A percentile compares a stretch with the other conserved stretches of the same genome.
Evolutionary conservation across 1,140 invertebrate genomes (phyloP).

Genomic region (Grapholita molesta): DNA sequence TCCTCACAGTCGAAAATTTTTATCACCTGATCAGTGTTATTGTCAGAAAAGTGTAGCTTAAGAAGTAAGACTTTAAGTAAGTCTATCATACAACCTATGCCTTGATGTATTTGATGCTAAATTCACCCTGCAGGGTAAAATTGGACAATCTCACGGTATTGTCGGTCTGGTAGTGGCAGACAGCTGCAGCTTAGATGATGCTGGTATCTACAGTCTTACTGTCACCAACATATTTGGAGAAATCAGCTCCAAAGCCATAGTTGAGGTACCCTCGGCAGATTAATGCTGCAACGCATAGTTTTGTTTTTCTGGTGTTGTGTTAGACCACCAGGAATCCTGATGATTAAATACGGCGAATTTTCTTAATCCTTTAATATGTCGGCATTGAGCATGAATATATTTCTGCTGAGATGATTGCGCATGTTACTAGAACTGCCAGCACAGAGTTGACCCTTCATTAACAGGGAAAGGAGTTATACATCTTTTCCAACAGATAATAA

Average conservation of each 20-base stretch:
- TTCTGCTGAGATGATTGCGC: too few species aligned
- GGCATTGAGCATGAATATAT: neutral
- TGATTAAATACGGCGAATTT: neutral
- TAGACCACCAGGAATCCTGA: neutral
- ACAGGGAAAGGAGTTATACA: too few species aligned
- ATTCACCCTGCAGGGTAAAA: neutral
- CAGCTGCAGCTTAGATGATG: slow-evolving; percentile 82
- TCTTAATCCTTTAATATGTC: neutral
- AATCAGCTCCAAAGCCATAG: slow-evolving; percentile 79
- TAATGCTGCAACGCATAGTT: neutral
- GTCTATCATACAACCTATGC: neutral
- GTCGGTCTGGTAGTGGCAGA: slow-evolving; percentile 86
- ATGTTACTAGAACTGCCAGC: too few species aligned
- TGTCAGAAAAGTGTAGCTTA: too few species aligned
- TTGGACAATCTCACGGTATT: neutral
- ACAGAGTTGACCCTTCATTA: too few species aligned
- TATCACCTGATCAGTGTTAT: too few species aligned
- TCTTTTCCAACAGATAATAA: too few species aligned
- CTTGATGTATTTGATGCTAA: neutral
- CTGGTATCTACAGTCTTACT: slow-evolving; percentile 87
- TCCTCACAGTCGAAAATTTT: neutral
- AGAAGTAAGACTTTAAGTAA: too few species aligned
- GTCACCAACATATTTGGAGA: slow-evolving; percentile 88
- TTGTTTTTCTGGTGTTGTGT: neutral
- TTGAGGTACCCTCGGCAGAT: slow-evolving; percentile 73